Base-by-base conservation (phyloP, 2,797 vertebrate species). In the Chrysocyon brachyurus region DNA sequence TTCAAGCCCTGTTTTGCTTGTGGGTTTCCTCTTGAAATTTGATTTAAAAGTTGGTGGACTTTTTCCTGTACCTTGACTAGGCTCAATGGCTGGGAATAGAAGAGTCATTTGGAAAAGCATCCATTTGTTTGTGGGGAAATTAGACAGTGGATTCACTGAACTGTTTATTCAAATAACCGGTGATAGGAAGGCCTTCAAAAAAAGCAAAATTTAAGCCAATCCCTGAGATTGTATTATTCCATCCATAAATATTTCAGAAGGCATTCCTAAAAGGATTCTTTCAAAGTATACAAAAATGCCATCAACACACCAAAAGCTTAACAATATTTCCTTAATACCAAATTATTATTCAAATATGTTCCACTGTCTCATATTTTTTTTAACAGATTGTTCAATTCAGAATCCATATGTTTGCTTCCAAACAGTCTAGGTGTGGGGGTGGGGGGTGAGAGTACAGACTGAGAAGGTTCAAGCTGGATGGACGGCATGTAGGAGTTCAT, bases 201-300 rank as follows among this genome's bases (percentile, higher is more conserved):
- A 63, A 93, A 72, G 10, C 54, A 31, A 49, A 94, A 46, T 56
- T 68, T 54, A 75, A 81, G 40, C 24, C 57, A 90, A 87, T 19
- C n/a, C 31, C 12, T 19, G 14, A 78, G 15, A 88, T 68, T 57
- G 49, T 6, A 82, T 52, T 73, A 72, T 72, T 49, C 82, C 59
- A 82, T 49, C 33, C 52, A 81, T 81, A 66, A 93, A 84, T 85
- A 86, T 36, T 84, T 91, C 70, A 85, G 59, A 63, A 82, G 17
- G 2, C 68, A 21, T 68, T n/a, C 54, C 31, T 57, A 78, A 94
- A 79, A 79, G n/a, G 26, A 10, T 5, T 95, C 36, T 78, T 54
- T 33, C 36, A 56, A 84, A 64, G 4, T n/a, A 89, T 54, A 54
- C 8, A 5, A 63, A 12, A 86, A 52, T 77, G 78, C 40, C 4